These are phyloP conservation scores for Drosophila ohnishii DNA, from an alignment of 1,140 invertebrate genomes.

Conservation along the genomic window DNA sequence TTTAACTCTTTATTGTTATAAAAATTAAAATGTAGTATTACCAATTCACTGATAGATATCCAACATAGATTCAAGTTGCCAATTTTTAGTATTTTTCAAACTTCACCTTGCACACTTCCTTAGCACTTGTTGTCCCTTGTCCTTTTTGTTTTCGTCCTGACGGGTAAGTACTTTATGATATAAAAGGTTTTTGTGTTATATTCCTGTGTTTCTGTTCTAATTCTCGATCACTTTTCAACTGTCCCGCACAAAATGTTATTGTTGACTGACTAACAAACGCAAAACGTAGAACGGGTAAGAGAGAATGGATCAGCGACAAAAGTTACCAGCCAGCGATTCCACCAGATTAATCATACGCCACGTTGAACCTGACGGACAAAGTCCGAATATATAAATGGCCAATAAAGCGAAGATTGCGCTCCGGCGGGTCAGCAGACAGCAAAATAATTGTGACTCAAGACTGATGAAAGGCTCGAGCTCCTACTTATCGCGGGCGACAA, in stretches of 20 bases:
- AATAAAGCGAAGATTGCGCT: constrained; percentile 37
- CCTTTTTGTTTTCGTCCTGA: constrained; percentile 37
- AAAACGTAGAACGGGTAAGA: constrained; percentile 3
- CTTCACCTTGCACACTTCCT: constrained; percentile 29
- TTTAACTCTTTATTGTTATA: too few species aligned
- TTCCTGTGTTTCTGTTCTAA: constrained; percentile 14
- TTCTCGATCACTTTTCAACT: constrained; percentile 38
- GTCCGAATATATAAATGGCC: constrained; percentile 37
- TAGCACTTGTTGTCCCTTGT: constrained; percentile 34
- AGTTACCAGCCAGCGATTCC: constrained; percentile 16
- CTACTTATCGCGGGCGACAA: constrained; percentile 26
- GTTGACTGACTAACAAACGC: constrained; percentile 47
- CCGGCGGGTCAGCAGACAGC: constrained; percentile 55
- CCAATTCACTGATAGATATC: not conserved
- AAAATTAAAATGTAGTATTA: not conserved
- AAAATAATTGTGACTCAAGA: constrained; percentile 65
- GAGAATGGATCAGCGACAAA: constrained; percentile 32
- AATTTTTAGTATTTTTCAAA: constrained; percentile 2
- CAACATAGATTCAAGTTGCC: not conserved
- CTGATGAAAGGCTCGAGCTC: constrained; percentile 15
- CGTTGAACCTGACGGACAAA: constrained; percentile 38
- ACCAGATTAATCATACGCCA: constrained; percentile 52
- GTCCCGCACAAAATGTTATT: constrained; percentile 54
- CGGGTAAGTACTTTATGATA: constrained; percentile 50
- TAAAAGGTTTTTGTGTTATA: not conserved